Evolutionary conservation across 2,797 vertebrate species (phyloP).

Genomic region (Carcharodon carcharias): DNA sequence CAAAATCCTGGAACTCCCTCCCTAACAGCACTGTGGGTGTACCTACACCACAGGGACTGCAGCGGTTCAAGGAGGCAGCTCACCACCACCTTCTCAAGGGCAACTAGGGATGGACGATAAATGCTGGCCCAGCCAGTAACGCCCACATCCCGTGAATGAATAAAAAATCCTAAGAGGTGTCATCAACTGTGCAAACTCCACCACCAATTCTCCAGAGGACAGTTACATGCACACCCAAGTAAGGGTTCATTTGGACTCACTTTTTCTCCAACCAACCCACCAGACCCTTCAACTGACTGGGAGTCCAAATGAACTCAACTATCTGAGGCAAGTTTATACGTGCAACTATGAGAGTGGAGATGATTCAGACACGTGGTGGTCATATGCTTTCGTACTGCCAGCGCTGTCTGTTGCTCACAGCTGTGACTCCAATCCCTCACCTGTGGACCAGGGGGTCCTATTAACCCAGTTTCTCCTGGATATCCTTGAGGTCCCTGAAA

Average conservation of each 20-base stretch:
- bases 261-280: background rate
- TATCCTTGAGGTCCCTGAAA: conserved; percentile 56
- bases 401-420: background rate
- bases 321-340: background rate
- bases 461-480: conserved; percentile 64
- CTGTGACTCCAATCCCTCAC: conserved; percentile 51
- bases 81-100: too few relatives aligned
- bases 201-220: background rate
- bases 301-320: background rate
- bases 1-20: too few relatives aligned
- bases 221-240: background rate
- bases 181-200: background rate
- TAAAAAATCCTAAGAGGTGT: background rate
- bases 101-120: too few relatives aligned
- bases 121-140: too few relatives aligned
- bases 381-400: background rate
- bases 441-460: conserved; percentile 75
- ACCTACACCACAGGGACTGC: too few relatives aligned
- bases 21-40: too few relatives aligned
- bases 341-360: too few relatives aligned
- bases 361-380: background rate
- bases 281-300: background rate
- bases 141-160: too few relatives aligned
- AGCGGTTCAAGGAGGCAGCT: too few relatives aligned
- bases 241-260: background rate